Evolutionary conservation across 2,888 invertebrate genomes (phyloP).

Genomic region (Macaria liturata): DNA sequence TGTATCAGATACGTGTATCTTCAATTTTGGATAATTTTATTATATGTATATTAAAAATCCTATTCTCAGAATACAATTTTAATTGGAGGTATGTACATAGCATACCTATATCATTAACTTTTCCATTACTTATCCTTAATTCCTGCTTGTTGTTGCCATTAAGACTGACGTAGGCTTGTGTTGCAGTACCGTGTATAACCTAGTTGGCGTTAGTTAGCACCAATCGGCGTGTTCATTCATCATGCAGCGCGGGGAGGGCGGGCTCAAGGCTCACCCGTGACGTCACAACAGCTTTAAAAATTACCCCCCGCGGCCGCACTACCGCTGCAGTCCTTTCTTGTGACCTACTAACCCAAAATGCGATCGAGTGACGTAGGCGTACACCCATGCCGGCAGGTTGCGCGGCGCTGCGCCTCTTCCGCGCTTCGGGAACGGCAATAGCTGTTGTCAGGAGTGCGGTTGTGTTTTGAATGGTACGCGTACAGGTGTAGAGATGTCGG

Average conservation of each 20-base stretch:
- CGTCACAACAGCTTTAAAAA: conserved; percentile 73
- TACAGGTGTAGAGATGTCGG: conserved; percentile 41
- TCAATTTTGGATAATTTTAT: too few species aligned
- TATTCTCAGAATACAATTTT: too few species aligned
- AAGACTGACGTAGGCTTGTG: too few species aligned
- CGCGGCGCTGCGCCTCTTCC: conserved; percentile 19
- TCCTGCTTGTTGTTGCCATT: too few species aligned
- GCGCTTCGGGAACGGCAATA: conserved; percentile 42
- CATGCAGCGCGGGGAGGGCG: conserved; percentile 59
- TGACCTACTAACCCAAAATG: conserved; percentile 80
- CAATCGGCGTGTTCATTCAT: conserved; percentile 75
- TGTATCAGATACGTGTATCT: too few species aligned
- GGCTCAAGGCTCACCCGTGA: conserved; percentile 61
- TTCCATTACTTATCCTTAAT: too few species aligned
- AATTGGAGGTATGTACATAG: too few species aligned
- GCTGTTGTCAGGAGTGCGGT: conserved; percentile 44
- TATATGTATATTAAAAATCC: too few species aligned
- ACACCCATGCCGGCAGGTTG: conserved; percentile 54
- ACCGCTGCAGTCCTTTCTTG: conserved; percentile 69
- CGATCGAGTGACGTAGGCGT: conserved; percentile 74
- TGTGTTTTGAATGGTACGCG: conserved; percentile 74
- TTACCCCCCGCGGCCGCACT: conserved; percentile 51
- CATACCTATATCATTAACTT: too few species aligned
- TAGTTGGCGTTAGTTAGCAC: conserved; percentile 53
- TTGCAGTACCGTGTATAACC: conserved; percentile 37